A percentile compares a stretch with the other conserved stretches of the same genome.
Conservation (phyloP, 2,797 vertebrate genomes). For the Odontamblyopus rebecca region DNA sequence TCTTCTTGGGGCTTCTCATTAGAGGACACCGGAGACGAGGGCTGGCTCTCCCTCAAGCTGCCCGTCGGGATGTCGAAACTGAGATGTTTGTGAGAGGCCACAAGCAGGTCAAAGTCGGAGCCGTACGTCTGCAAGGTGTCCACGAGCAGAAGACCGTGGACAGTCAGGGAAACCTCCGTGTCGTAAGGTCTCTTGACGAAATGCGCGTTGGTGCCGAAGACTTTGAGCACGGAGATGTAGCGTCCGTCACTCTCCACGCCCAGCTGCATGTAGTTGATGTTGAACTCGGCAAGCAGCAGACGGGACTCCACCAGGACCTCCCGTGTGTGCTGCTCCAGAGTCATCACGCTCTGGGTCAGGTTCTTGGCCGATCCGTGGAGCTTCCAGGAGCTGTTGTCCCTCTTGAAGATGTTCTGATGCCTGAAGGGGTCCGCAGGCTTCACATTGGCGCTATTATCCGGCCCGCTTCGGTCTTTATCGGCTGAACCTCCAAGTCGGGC, state of each 20-base stretch:
- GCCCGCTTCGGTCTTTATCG: slow-evolving; percentile 42
- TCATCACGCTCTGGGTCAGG: slow-evolving; percentile 91
- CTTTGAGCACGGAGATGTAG: slow-evolving; percentile 97
- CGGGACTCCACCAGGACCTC: slow-evolving; percentile 96
- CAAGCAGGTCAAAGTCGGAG: slow-evolving; percentile 94
- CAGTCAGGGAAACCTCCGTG: slow-evolving; percentile 90
- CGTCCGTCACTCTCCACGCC: slow-evolving; percentile 93
- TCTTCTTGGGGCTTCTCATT: slow-evolving; percentile 56
- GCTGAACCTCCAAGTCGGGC: slow-evolving; percentile 77
- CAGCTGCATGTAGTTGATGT: slow-evolving; percentile 96
- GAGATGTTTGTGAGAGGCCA: slow-evolving; percentile 96
- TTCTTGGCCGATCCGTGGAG: slow-evolving; percentile 90
- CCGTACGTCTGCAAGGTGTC: slow-evolving; percentile 97
- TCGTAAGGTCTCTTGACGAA: slow-evolving; percentile 98
- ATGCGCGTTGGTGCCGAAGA: slow-evolving; percentile 93
- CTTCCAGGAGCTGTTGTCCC: slow-evolving; percentile 84
- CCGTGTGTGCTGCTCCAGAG: slow-evolving; percentile 91
- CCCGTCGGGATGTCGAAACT: slow-evolving; percentile 95
- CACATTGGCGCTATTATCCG: slow-evolving; percentile 29
- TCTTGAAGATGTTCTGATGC: slow-evolving; percentile 88
- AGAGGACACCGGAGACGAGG: slow-evolving; percentile 82
- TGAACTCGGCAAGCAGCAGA: slow-evolving; percentile 93
- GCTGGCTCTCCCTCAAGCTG: slow-evolving; percentile 89
- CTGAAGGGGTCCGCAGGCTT: slow-evolving; percentile 80
- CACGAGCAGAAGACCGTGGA: slow-evolving; percentile 92